phyloP scores from a whole-genome alignment of 2,797 vertebrate genomes.

The Coilia nasus region DNA sequence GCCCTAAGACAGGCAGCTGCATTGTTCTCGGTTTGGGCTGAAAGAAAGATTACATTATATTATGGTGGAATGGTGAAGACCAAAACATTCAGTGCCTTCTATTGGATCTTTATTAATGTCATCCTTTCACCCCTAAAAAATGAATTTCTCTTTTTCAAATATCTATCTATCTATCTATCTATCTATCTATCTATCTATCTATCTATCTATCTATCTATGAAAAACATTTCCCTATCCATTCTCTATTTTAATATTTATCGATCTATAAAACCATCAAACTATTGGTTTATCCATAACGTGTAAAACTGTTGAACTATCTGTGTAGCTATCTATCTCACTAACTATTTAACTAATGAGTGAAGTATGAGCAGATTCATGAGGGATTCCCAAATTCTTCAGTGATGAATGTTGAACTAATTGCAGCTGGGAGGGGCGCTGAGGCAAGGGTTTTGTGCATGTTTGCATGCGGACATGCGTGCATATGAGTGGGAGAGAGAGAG shows the following conservation, averaged over 20 bases:
- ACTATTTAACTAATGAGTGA: background rate
- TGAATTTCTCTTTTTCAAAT: background rate
- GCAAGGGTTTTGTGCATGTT: background rate
- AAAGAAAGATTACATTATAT: conserved; percentile 15
- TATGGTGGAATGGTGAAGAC: background rate
- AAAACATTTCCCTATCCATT: too few relatives aligned
- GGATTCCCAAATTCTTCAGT: background rate
- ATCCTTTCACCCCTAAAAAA: background rate
- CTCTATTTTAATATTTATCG: too few relatives aligned
- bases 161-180: background rate
- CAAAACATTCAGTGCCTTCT: background rate
- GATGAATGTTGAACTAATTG: background rate
- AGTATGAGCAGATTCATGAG: background rate
- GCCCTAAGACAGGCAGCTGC: background rate
- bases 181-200: background rate
- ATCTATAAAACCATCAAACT: too few relatives aligned
- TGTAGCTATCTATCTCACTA: background rate
- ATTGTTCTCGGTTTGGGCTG: background rate
- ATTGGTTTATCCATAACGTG: too few relatives aligned
- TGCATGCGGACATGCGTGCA: background rate
- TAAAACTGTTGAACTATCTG: background rate
- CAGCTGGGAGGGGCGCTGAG: background rate
- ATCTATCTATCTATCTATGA: background rate
- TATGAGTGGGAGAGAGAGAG: conserved; percentile 37
- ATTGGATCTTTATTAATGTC: background rate